A percentile compares a stretch with the other conserved stretches of the same genome.
Conservation (phyloP, 2,113 vertebrate species). For the Heterochromis multidens region DNA sequence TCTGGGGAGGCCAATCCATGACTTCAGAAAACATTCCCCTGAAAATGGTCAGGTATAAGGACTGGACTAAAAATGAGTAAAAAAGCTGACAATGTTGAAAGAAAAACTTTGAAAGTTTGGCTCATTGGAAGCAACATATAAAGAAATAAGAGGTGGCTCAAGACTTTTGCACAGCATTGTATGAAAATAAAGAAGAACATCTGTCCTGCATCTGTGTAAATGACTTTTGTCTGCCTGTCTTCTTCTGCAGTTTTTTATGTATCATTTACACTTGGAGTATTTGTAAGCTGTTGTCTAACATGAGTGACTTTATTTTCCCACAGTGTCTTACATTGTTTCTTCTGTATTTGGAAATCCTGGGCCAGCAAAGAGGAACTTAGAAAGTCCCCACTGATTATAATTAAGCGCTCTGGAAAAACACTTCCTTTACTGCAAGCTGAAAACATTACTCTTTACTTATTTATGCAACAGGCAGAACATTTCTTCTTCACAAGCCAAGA, state of each 20-base stretch:
- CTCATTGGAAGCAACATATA: not conserved
- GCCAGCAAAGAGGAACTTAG: slow-evolving; percentile 10
- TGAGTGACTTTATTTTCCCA: not conserved
- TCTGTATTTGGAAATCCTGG: slow-evolving; percentile 14
- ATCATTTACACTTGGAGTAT: not conserved
- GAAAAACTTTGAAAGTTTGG: not conserved
- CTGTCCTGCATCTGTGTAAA: not conserved
- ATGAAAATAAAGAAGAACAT: not conserved
- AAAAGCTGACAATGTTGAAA: not conserved
- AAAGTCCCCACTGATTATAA: slow-evolving; percentile 34
- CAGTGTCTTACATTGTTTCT: not conserved
- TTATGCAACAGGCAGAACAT: not conserved
- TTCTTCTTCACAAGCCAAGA: not conserved
- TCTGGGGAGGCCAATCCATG: not conserved
- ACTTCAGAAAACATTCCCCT: not conserved
- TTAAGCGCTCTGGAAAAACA: not conserved
- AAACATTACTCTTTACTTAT: slow-evolving; percentile 1
- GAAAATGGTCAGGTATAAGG: not conserved
- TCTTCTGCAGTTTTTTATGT: not conserved
- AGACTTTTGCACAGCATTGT: not conserved
- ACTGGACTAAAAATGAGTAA: not conserved
- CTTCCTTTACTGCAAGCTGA: not conserved
- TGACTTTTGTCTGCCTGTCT: not conserved
- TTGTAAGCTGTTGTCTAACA: not conserved
- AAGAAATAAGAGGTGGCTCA: no score